A percentile compares a stretch with the other conserved stretches of the same genome.
Evolutionary conservation across 2,888 invertebrate genomes (phyloP).

Genomic region (Elegia similella): DNA sequence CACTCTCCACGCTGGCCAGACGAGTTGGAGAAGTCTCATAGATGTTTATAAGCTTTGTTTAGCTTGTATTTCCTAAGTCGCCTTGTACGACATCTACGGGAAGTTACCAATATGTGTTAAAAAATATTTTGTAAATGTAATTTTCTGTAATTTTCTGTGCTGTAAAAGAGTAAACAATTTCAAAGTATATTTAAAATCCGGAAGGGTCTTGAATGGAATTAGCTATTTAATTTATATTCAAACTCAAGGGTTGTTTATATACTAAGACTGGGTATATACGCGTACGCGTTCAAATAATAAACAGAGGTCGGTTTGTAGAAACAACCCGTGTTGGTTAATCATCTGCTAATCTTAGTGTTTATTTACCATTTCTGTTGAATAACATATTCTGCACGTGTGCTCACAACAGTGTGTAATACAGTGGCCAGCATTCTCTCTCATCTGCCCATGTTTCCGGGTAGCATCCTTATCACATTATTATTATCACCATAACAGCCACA

Average conservation of each 20-base stretch:
- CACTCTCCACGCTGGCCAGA: too few species aligned
- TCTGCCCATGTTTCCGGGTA: too few species aligned
- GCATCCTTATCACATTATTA: too few species aligned
- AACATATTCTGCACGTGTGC: constrained; percentile 18
- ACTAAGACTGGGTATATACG: constrained; percentile 24
- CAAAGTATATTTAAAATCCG: neutral
- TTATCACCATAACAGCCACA: too few species aligned
- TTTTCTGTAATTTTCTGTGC: too few species aligned
- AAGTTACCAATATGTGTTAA: too few species aligned
- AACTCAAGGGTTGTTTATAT: constrained; percentile 30
- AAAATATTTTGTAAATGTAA: too few species aligned
- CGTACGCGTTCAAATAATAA: constrained; percentile 36
- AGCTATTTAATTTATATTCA: neutral
- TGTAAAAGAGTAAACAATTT: neutral
- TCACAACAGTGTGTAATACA: neutral
- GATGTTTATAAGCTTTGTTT: too few species aligned
- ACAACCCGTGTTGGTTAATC: constrained; percentile 33
- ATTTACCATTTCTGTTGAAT: constrained; percentile 22
- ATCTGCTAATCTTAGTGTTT: constrained; percentile 28
- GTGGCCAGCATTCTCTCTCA: too few species aligned
- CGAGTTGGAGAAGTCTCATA: too few species aligned
- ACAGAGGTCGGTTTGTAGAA: constrained; percentile 38
- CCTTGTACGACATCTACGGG: too few species aligned
- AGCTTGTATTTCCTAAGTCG: too few species aligned
- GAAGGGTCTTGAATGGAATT: neutral